These are phyloP conservation scores for Elymnias hypermnestra DNA, from an alignment of 1,140 invertebrate genomes.

Conservation along the genomic window DNA sequence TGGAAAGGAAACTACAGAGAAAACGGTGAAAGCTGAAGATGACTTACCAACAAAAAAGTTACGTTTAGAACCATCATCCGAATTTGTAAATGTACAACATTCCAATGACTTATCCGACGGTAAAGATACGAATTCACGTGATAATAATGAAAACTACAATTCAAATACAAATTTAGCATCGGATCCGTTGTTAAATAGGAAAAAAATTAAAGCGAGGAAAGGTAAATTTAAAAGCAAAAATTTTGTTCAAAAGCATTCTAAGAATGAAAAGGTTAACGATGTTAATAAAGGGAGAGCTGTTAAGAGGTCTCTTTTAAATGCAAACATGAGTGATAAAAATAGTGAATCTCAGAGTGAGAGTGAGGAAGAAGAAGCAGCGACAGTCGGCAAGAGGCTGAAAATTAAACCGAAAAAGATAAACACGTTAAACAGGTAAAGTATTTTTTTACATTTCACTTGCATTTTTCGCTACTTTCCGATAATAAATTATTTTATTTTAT, in stretches of 20 bases:
- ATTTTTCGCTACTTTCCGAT: too few species aligned
- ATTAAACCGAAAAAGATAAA: constrained; percentile 68
- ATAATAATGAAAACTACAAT: constrained; percentile 37
- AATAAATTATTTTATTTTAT: constrained; percentile 5
- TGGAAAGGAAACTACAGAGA: constrained; percentile 48
- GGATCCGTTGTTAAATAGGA: constrained; percentile 42
- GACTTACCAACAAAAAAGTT: constrained; percentile 61
- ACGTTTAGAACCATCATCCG: constrained; percentile 52
- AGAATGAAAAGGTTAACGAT: constrained; percentile 36
- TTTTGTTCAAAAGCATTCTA: constrained; percentile 32
- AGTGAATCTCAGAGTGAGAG: constrained; percentile 72
- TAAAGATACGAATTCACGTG: constrained; percentile 9
- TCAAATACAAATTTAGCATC: constrained; percentile 36
- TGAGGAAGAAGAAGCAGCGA: constrained; percentile 57
- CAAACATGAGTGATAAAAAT: constrained; percentile 55
- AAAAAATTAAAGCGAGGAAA: constrained; percentile 66
- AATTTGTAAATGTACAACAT: constrained; percentile 48
- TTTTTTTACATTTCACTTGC: too few species aligned
- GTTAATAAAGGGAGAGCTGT: constrained; percentile 48
- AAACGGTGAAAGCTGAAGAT: constrained; percentile 47
- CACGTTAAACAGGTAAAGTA: constrained; percentile 50
- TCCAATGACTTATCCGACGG: constrained; percentile 48
- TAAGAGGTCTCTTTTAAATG: constrained; percentile 54
- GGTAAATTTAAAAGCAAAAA: constrained; percentile 60
- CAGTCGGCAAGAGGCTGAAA: constrained; percentile 63